phyloP scores from a whole-genome alignment of 2,888 invertebrate genomes.

The Sthenelais limicola region DNA sequence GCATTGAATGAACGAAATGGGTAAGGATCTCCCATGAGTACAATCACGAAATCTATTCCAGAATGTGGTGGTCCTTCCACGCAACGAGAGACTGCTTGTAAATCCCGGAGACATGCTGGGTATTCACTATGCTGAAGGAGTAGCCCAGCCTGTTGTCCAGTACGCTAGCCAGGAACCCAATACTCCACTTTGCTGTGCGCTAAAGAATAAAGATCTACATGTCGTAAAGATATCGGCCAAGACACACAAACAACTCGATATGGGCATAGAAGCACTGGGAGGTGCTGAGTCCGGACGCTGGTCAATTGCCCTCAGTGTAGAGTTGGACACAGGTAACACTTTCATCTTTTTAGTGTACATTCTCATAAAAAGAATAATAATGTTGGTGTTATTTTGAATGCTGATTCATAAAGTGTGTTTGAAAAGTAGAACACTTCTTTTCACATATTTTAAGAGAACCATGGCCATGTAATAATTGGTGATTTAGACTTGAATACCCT shows the following conservation, averaged over 20 bases:
- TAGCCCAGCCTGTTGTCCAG: background rate
- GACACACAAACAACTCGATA: background rate
- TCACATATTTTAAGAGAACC: no score
- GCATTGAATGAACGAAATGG: no score
- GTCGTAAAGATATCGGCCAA: background rate
- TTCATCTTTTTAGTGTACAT: no score
- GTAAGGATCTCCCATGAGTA: no score
- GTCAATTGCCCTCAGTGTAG: background rate
- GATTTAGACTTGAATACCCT: no score
- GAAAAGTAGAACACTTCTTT: no score
- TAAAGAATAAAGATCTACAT: background rate
- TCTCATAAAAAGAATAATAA: no score
- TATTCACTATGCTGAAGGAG: background rate
- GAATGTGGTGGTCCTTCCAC: no score
- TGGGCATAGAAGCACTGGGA: background rate
- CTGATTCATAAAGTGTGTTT: no score
- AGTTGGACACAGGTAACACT: background rate
- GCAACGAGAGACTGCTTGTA: background rate
- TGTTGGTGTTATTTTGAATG: no score
- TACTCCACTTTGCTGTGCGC: conserved; percentile 1
- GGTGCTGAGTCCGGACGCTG: background rate
- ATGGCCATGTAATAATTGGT: no score
- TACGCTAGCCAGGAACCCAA: background rate
- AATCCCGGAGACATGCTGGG: conserved; percentile 15
- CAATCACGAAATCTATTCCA: no score